Base-by-base conservation (phyloP, 1,140 invertebrate species). In the Drosophila quadrilineata region DNA sequence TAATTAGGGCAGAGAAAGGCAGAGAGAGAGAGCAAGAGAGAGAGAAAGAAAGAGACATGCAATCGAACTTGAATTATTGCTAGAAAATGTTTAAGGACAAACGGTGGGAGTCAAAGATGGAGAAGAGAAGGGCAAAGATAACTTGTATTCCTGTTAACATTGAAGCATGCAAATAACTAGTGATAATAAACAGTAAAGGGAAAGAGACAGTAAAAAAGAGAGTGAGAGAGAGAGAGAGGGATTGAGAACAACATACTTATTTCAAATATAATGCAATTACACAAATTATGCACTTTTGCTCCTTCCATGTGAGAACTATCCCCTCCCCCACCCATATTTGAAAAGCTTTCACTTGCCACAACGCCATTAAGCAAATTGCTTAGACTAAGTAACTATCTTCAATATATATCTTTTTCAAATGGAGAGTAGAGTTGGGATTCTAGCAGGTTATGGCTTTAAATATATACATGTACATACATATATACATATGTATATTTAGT, bases 51-150 rank as follows among this genome's bases (percentile, higher is more conserved):
- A 41, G 35, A 46, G 46, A 46, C 54, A 57, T 57, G 54, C 41
- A 46, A 45, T 3, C 28, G 14, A 57, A 46, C 12, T 45, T 57
- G 22, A 57, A 45, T 57, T 33, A 57, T 45, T 35, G 26, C 36
- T 40, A 52, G 36, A 16, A 43, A 54, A 26, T 28, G 24, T 4
- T 3, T 6, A 38, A 16, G 0, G 10, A 21, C 6, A 12, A 9
- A 24, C 6, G 19, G 0, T 36, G 6, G 4, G 17, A 9, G 17
- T 17, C 3, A 1, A n/a, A 38, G 40, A 5, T 0, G 6, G 14
- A 9, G 14, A 2, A 1, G 12, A 14, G 8, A 0, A 6, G 9
- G 12, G 17, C 16, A 6, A 29, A 21, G n/a, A 28, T 3, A 8
- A n/a, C 14, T 36, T 8, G 22, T 0, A 6, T 26, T 8, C 14